Conservation (phyloP, 2,797 vertebrate genomes). For the Octomys mimax region DNA sequence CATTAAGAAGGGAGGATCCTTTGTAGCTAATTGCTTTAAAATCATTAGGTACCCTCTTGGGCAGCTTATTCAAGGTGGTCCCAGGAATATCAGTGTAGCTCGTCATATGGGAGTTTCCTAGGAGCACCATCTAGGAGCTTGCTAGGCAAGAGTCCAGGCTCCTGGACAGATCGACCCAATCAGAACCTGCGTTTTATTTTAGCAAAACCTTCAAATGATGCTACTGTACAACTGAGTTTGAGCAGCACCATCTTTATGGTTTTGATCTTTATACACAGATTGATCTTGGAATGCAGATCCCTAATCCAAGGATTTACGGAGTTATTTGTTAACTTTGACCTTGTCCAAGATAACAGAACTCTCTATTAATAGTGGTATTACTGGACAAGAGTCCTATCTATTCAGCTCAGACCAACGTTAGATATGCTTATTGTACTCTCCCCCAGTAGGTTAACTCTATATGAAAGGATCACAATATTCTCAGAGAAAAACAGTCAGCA, state of each 20-base stretch:
- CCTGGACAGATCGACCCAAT: background rate
- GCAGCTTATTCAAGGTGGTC: background rate
- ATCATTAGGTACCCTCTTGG: background rate
- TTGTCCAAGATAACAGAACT: background rate
- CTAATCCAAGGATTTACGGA: slow-evolving; percentile 21
- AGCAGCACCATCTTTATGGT: background rate
- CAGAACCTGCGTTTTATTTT: background rate
- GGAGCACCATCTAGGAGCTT: too few relatives aligned
- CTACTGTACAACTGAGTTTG: background rate
- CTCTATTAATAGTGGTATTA: background rate
- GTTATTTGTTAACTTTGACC: background rate
- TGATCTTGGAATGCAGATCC: background rate
- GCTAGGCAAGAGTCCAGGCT: background rate
- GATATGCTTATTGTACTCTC: background rate
- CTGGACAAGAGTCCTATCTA: background rate
- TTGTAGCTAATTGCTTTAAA: background rate
- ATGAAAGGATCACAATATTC: background rate
- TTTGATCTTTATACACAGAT: background rate
- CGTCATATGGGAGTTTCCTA: background rate
- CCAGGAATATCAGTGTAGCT: background rate
- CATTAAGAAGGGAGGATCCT: background rate
- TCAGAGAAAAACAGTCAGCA: background rate
- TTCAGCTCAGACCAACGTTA: background rate
- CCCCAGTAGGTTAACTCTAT: background rate
- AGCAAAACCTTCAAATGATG: background rate